phyloP scores from a whole-genome alignment of 2,888 invertebrate species.

The Liopterus haemorrhoidalis region DNA sequence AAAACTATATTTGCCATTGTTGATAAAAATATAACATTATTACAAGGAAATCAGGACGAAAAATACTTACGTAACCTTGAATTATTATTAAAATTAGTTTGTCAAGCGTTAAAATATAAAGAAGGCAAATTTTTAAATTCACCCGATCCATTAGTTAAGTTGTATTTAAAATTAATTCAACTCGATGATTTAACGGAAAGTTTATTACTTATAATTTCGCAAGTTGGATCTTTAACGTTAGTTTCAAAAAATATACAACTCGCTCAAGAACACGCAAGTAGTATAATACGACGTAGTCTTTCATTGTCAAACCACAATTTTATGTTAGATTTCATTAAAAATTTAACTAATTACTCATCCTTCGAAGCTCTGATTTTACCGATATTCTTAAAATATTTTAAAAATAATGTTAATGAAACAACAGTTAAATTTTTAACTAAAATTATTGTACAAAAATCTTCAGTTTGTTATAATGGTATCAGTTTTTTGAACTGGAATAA shows the following conservation, averaged over 20 bases:
- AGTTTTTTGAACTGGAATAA: constrained; percentile 58
- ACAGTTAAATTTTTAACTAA: constrained; percentile 58
- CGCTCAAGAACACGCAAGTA: constrained; percentile 66
- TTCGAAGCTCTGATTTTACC: constrained; percentile 71
- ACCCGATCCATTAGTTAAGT: constrained; percentile 53
- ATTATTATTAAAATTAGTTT: constrained; percentile 53
- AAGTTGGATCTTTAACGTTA: constrained; percentile 55
- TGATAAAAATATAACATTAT: constrained; percentile 32
- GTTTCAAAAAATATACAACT: constrained; percentile 58
- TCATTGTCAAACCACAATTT: constrained; percentile 52
- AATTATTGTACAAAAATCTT: constrained; percentile 61
- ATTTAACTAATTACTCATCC: constrained; percentile 59
- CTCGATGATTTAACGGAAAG: constrained; percentile 46
- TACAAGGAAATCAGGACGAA: constrained; percentile 31
- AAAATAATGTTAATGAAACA: constrained; percentile 50
- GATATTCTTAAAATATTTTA: constrained; percentile 55
- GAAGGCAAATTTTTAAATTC: constrained; percentile 59
- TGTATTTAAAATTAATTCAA: constrained; percentile 52
- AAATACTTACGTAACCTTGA: constrained; percentile 36
- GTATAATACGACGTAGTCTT: constrained; percentile 60
- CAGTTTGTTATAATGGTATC: constrained; percentile 55
- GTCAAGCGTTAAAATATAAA: constrained; percentile 57
- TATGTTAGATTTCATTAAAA: constrained; percentile 59
- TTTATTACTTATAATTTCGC: constrained; percentile 48
- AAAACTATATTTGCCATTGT: constrained; percentile 45